These are phyloP conservation scores for Strigamia transsilvanica DNA, from an alignment of 2,888 invertebrate genomes.

Conservation along the genomic window DNA sequence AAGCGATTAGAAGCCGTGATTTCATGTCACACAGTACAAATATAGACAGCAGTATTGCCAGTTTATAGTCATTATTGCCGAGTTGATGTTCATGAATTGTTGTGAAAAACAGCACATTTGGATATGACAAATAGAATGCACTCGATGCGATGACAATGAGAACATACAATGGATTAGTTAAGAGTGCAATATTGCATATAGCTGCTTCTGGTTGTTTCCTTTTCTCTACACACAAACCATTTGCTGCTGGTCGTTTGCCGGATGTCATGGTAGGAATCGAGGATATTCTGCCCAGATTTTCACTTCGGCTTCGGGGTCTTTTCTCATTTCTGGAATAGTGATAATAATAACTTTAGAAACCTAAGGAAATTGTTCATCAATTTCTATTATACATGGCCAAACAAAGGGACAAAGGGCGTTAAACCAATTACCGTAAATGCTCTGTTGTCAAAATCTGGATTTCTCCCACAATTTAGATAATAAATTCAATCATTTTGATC, in stretches of 20 bases:
- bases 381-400: too few relatives aligned
- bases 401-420: too few relatives aligned
- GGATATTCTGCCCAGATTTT: neutral
- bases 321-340: neutral
- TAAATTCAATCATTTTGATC: too few relatives aligned
- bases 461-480: too few relatives aligned
- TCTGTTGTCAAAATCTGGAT: too few relatives aligned
- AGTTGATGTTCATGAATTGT: neutral
- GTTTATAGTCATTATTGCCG: neutral
- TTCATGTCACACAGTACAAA: conserved; percentile 7
- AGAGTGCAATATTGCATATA: neutral
- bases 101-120: conserved; percentile 2
- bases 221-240: neutral
- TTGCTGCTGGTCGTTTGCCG: neutral
- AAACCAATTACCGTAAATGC: too few relatives aligned
- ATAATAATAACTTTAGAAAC: too few relatives aligned
- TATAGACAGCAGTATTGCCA: neutral
- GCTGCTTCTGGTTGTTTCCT: neutral
- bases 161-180: neutral
- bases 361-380: too few relatives aligned
- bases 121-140: neutral
- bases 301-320: conserved; percentile 1
- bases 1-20: neutral
- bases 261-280: neutral
- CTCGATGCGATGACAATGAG: conserved; percentile 6